These are phyloP conservation scores for Cranoglanis bouderius DNA, from an alignment of 2,113 vertebrate genomes.

Conservation along the genomic window DNA sequence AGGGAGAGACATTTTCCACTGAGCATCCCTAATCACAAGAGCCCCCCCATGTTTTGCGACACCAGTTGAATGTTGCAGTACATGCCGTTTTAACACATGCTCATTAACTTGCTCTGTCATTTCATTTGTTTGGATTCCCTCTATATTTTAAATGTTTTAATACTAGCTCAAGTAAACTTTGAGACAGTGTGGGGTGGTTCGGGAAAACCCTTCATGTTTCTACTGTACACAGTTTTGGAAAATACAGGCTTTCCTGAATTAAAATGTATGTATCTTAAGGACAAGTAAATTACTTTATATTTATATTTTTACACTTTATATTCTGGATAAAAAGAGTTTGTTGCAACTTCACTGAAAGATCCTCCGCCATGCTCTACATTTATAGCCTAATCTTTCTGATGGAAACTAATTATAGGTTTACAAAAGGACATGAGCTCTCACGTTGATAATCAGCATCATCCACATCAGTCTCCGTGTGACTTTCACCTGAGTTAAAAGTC, in stretches of 20 bases:
- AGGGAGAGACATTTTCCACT: conserved; percentile 21
- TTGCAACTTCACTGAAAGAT: background rate
- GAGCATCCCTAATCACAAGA: background rate
- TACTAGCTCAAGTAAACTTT: background rate
- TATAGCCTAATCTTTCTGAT: background rate
- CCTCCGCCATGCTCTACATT: background rate
- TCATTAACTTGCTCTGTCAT: background rate
- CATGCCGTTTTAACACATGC: background rate
- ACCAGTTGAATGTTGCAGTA: background rate
- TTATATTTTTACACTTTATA: background rate
- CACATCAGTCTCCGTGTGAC: background rate
- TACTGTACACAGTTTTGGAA: background rate
- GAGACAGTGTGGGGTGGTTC: background rate
- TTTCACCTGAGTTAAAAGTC: background rate
- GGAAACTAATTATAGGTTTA: background rate
- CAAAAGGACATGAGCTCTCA: background rate
- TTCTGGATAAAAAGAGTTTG: background rate
- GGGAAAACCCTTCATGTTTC: background rate
- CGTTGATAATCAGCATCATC: background rate
- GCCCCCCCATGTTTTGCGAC: background rate
- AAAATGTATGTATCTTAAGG: background rate
- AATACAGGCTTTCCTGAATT: background rate
- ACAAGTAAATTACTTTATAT: too few species aligned
- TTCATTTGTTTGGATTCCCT: background rate
- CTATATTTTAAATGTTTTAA: background rate